Evolutionary conservation across 2,888 invertebrate species (phyloP).

Genomic region (Scaptomyza reducta): DNA sequence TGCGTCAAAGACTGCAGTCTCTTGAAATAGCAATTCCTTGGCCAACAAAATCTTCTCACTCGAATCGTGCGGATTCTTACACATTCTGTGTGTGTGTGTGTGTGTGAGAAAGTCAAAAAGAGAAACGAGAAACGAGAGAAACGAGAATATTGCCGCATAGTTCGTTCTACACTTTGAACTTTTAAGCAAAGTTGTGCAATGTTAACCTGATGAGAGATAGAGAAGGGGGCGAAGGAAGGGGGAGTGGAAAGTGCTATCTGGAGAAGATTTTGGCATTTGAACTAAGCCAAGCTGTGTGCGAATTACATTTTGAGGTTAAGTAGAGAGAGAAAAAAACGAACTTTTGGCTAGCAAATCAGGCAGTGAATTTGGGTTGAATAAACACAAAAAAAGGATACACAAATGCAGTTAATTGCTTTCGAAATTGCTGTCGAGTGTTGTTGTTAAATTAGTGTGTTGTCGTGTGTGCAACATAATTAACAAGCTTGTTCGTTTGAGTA

Average conservation of each 20-base stretch:
- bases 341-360: constrained; percentile 30
- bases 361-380: constrained; percentile 16
- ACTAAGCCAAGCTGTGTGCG: constrained; percentile 7
- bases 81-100: constrained; percentile 2
- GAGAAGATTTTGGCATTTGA: constrained; percentile 35
- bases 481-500: constrained; percentile 6
- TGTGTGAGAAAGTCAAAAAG: too few species aligned
- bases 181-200: constrained; percentile 46
- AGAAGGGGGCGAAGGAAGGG: not conserved
- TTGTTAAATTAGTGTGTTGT: constrained; percentile 7
- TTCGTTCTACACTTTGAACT: constrained; percentile 53
- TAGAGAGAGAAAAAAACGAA: not conserved
- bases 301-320: constrained; percentile 17
- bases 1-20: not conserved
- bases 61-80: constrained; percentile 12
- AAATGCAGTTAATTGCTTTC: constrained; percentile 34
- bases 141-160: constrained; percentile 61
- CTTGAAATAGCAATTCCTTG: constrained; percentile 23
- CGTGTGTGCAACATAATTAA: constrained; percentile 32
- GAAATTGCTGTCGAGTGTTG: constrained; percentile 24
- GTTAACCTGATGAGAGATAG: not conserved
- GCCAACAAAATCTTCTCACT: constrained; percentile 2
- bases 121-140: constrained; percentile 6
- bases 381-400: not conserved
- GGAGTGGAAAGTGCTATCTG: not conserved